Conservation (phyloP, 2,888 invertebrate species). For the Pseudeuparius sepicola region DNA sequence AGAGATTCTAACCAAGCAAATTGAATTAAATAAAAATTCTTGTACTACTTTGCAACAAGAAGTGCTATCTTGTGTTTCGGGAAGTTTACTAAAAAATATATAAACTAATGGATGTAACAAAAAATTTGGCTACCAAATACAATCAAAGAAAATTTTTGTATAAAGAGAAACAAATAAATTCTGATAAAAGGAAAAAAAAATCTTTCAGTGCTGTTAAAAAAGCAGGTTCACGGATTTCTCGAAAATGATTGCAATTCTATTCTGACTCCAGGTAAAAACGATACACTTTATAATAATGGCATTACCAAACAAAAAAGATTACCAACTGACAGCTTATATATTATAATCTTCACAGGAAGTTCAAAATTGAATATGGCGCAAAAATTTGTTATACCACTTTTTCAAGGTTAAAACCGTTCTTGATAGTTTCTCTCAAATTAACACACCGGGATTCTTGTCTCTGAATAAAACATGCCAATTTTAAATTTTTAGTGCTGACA, state of each 20-base stretch:
- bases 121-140: constrained; percentile 1
- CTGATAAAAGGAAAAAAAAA: constrained; percentile 1
- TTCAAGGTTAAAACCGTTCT: constrained; percentile 1
- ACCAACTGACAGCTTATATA: constrained; percentile 1
- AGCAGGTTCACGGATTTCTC: background rate
- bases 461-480: constrained; percentile 2
- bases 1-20: constrained; percentile 3
- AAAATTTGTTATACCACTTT: constrained; percentile 1
- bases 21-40: constrained; percentile 2
- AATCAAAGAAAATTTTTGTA: constrained; percentile 1
- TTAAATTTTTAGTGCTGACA: background rate
- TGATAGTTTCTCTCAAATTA: constrained; percentile 1
- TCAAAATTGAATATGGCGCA: background rate
- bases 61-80: constrained; percentile 1
- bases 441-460: background rate
- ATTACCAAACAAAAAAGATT: constrained; percentile 3
- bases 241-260: background rate
- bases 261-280: constrained; percentile 1
- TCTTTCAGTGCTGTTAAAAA: constrained; percentile 2
- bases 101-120: background rate
- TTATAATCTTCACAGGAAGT: constrained; percentile 3
- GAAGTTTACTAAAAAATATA: constrained; percentile 1
- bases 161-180: constrained; percentile 1
- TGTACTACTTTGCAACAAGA: constrained; percentile 3
- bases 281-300: background rate